phyloP scores from a whole-genome alignment of 1,140 invertebrate genomes.

The Lasioglossum baleicum region DNA sequence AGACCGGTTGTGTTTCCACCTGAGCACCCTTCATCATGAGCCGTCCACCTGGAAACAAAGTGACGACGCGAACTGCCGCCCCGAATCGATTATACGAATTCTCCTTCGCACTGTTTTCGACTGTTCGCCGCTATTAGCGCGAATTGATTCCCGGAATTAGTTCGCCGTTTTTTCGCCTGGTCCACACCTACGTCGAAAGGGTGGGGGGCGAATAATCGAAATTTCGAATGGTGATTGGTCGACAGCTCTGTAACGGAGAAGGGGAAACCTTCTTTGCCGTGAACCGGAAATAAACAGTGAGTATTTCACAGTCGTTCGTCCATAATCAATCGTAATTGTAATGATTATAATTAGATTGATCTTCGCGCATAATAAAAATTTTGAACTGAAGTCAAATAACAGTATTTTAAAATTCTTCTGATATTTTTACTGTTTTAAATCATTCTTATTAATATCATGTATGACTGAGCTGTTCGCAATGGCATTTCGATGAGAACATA shows the following conservation, averaged over 20 bases:
- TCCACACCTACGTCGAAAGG: neutral
- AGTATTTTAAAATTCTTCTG: too few relatives aligned
- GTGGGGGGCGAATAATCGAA: constrained; percentile 20
- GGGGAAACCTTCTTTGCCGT: too few relatives aligned
- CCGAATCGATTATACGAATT: constrained; percentile 12
- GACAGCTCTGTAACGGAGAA: neutral
- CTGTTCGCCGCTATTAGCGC: constrained; percentile 17
- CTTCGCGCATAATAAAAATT: too few relatives aligned
- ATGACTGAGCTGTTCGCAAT: too few relatives aligned
- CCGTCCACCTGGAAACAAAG: constrained; percentile 55
- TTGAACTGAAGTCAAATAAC: too few relatives aligned
- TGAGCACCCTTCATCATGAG: constrained; percentile 36
- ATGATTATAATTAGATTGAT: too few relatives aligned
- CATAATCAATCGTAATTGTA: too few relatives aligned
- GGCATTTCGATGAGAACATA: too few relatives aligned
- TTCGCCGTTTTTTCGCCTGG: constrained; percentile 8
- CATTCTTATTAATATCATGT: too few relatives aligned
- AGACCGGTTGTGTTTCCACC: constrained; percentile 39
- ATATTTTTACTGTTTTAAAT: too few relatives aligned
- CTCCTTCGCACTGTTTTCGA: constrained; percentile 17
- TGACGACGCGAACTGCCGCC: constrained; percentile 30
- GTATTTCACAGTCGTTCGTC: too few relatives aligned
- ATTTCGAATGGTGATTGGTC: neutral
- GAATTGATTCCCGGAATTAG: constrained; percentile 34
- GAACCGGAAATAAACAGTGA: too few relatives aligned